Evolutionary conservation across 2,113 vertebrate genomes (phyloP).

Genomic region (Calypte anna): DNA sequence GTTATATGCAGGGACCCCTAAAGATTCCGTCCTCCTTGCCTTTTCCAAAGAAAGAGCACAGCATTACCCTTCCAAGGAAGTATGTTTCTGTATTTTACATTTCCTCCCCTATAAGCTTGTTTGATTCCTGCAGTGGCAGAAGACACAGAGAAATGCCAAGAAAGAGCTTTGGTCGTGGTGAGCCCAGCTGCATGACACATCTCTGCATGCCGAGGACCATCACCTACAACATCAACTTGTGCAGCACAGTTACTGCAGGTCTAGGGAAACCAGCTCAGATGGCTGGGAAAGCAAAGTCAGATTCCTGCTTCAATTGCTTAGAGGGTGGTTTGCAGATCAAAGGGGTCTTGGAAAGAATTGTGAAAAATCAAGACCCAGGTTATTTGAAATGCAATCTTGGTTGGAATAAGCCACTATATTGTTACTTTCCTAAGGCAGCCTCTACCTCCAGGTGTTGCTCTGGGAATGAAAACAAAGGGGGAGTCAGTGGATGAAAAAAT

Average conservation of each 20-base stretch:
- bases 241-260: not conserved
- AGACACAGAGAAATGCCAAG: not conserved
- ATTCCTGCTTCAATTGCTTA: not conserved
- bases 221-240: not conserved
- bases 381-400: not conserved
- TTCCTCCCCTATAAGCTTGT: not conserved
- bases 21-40: not conserved
- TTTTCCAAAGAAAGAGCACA: not conserved
- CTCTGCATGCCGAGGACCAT: not conserved
- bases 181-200: not conserved
- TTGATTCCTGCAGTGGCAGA: not conserved
- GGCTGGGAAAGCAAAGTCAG: not conserved
- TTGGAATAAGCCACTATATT: not conserved
- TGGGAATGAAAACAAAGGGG: constrained; percentile 26
- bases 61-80: not conserved
- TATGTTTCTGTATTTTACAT: not conserved
- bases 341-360: not conserved
- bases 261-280: not conserved
- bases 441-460: not conserved
- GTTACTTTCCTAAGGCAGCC: constrained; percentile 30
- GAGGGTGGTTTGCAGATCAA: not conserved
- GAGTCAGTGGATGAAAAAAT: constrained; percentile 10
- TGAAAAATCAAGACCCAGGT: not conserved
- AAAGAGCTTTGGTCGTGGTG: not conserved
- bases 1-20: not conserved